Base-by-base conservation (phyloP, 2,888 invertebrate species). In the Melikaiella ostensackeni region DNA sequence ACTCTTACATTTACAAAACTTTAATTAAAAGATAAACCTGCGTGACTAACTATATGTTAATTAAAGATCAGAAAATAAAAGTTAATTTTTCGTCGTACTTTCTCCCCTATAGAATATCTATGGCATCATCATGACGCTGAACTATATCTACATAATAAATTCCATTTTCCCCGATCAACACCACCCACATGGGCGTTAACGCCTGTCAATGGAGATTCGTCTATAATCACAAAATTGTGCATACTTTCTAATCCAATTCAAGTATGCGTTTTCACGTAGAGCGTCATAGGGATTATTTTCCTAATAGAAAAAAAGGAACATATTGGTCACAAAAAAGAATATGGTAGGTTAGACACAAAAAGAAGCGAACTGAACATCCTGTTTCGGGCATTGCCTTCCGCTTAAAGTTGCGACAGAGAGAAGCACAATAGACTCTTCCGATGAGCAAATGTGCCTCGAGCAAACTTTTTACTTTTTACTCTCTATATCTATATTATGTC, bases 321-420 rank as follows among this genome's bases (percentile, higher is more conserved):
- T 59, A 2, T 27, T 59, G 24, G 11, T 27, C 13, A 59, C 27
- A 13, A 59, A 55, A 55, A n/a, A 30, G 27, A 50, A 70, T 46
- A 66, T 66, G 19, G 57, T 59, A 27, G 27, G 57, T 13, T 66
- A 27, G 16, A 19, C 27, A 66, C 66, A 66, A 66, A 50, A 70
- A 46, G 50, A 70, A 70, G 46, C 50, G 11, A 70, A 70, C 70
- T 70, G 70, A 70, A 70, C 30, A 70, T 70, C 70, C 70, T 70
- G 70, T 46, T 70, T 50, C 46, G 46, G 42, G 46, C 30, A 50
- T 46, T 70, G 46, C 30, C 70, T 70, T 70, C 70, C 70, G 33
- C 70, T 35, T 5, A 50, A 46, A 30, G 46, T 50, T 70, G 30
- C 70, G 70, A 70, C 70, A 70, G 46, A 24, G 27, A 11, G 8